Conservation (phyloP, 2,888 invertebrate species). For the Prosopocoilus inquinatus region DNA sequence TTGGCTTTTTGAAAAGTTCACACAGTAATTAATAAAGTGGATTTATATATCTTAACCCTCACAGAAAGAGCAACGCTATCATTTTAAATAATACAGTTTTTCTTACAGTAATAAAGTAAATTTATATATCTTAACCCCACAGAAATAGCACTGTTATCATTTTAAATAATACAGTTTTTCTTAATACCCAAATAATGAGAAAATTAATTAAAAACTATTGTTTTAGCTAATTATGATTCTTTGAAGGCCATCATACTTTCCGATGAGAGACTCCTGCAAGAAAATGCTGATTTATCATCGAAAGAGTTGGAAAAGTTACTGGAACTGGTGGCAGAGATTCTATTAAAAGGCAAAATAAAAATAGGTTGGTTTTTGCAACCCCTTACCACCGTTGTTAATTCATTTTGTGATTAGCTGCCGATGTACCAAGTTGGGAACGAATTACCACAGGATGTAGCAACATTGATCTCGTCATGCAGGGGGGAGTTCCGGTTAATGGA, state of each 20-base stretch:
- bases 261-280: slow-evolving; percentile 50
- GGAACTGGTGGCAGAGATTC: slow-evolving; percentile 41
- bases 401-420: slow-evolving; percentile 27
- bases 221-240: slow-evolving; percentile 45
- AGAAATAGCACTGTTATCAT: neutral
- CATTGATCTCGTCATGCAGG: slow-evolving; percentile 61
- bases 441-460: slow-evolving; percentile 57
- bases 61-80: too few relatives aligned
- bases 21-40: too few relatives aligned
- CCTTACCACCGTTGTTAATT: slow-evolving; percentile 36
- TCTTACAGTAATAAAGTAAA: too few relatives aligned
- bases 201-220: neutral
- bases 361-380: slow-evolving; percentile 31
- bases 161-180: slow-evolving; percentile 4
- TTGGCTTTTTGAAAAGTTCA: too few relatives aligned
- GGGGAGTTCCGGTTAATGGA: slow-evolving; percentile 67
- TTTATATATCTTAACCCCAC: too few relatives aligned
- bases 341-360: slow-evolving; percentile 26
- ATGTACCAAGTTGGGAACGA: slow-evolving; percentile 33
- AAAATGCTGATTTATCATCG: slow-evolving; percentile 40
- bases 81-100: too few relatives aligned
- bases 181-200: too few relatives aligned
- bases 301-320: slow-evolving; percentile 48
- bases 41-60: too few relatives aligned
- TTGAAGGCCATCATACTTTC: slow-evolving; percentile 45